Conservation (phyloP, 1,140 invertebrate genomes). For the Zaprionus davidi region DNA sequence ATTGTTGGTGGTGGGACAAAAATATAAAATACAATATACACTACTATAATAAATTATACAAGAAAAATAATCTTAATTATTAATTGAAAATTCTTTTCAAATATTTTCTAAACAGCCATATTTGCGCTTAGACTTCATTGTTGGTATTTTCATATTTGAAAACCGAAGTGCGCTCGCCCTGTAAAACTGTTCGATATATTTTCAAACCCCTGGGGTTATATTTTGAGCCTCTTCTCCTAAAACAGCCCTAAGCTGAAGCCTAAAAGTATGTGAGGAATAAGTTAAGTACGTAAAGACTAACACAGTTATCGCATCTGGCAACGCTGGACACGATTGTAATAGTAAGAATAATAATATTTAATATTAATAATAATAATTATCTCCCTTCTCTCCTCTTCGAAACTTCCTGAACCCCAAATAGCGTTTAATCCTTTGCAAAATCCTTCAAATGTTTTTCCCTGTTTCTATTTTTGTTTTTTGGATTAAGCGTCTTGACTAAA, state of each 20-base stretch:
- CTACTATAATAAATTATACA: slow-evolving; percentile 78
- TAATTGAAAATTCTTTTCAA: slow-evolving; percentile 80
- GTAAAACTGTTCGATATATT: slow-evolving; percentile 19
- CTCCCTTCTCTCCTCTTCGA: background rate
- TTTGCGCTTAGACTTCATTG: slow-evolving; percentile 84
- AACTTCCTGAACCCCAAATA: slow-evolving; percentile 9
- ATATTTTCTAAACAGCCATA: slow-evolving; percentile 84
- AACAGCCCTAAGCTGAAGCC: slow-evolving; percentile 30
- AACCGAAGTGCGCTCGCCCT: slow-evolving; percentile 65
- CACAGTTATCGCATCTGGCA: slow-evolving; percentile 5
- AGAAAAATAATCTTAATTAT: slow-evolving; percentile 77
- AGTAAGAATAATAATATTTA: slow-evolving; percentile 16
- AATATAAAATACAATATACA: slow-evolving; percentile 72
- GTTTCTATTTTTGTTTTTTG: slow-evolving; percentile 24
- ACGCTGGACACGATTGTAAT: slow-evolving; percentile 34
- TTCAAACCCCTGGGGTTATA: slow-evolving; percentile 12
- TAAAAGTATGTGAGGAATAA: slow-evolving; percentile 58
- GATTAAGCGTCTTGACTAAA: slow-evolving; percentile 23
- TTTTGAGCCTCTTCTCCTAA: slow-evolving; percentile 24
- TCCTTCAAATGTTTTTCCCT: background rate
- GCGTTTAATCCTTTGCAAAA: slow-evolving; percentile 1
- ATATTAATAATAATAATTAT: slow-evolving; percentile 20
- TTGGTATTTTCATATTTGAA: slow-evolving; percentile 83
- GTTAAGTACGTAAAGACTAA: slow-evolving; percentile 39
- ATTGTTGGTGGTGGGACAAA: slow-evolving; percentile 39